Conservation (phyloP, 2,113 vertebrate species). For the Lycaon pictus region DNA sequence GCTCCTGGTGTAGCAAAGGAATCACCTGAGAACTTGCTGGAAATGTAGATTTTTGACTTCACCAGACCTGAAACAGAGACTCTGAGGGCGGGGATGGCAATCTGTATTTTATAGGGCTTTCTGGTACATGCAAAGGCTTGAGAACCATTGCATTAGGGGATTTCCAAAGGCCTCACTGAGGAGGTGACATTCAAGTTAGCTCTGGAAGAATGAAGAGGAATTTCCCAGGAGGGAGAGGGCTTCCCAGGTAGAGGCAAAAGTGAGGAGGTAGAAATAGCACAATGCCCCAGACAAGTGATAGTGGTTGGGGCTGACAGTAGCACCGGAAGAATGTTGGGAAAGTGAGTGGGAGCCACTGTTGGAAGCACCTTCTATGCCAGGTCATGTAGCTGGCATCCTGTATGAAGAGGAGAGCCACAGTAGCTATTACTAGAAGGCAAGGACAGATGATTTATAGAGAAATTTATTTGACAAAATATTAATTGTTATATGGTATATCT, state of each 20-base stretch:
- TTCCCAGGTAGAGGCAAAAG: neutral
- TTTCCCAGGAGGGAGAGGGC: neutral
- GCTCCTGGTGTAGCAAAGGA: neutral
- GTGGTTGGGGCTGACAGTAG: neutral
- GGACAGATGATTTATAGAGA: conserved; percentile 3
- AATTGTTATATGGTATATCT: neutral
- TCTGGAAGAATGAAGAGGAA: neutral
- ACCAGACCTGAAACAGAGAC: neutral
- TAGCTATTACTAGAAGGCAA: conserved; percentile 9
- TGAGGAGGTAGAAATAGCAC: neutral
- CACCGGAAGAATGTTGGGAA: neutral
- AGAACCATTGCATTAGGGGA: neutral
- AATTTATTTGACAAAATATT: neutral
- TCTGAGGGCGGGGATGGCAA: too few relatives aligned
- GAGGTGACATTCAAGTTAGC: conserved; percentile 21
- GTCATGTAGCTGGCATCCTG: neutral
- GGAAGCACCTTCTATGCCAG: neutral
- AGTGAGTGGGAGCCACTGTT: neutral
- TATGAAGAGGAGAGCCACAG: neutral
- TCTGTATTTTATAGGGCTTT: neutral
- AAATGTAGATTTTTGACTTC: neutral
- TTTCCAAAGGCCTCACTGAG: conserved; percentile 18
- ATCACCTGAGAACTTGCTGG: neutral
- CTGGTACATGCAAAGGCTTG: neutral
- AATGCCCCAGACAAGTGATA: neutral